phyloP scores from a whole-genome alignment of 2,113 vertebrate genomes.

The Telmatochromis brachygnathus region DNA sequence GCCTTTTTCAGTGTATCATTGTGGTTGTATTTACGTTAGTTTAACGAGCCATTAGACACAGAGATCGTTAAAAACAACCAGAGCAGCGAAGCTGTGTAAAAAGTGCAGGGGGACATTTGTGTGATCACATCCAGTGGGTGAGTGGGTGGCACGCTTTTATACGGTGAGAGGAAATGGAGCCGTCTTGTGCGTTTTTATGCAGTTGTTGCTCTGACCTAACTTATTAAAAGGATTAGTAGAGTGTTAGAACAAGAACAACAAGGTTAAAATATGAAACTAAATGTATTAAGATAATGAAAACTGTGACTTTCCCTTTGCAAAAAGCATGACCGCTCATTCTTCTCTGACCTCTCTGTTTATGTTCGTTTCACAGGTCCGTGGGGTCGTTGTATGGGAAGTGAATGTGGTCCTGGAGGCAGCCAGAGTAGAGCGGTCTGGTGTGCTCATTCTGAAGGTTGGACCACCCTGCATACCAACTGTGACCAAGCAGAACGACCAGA shows the following conservation, averaged over 20 bases:
- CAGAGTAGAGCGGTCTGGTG: constrained; percentile 95
- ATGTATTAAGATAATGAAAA: neutral
- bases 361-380: constrained; percentile 78
- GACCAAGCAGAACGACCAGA: constrained; percentile 75
- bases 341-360: neutral
- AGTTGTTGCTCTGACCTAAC: neutral
- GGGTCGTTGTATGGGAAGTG: constrained; percentile 96
- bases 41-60: neutral
- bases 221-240: neutral
- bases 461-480: constrained; percentile 90
- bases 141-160: neutral
- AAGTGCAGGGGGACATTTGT: neutral
- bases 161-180: neutral
- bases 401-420: constrained; percentile 90
- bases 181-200: neutral
- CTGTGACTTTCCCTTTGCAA: neutral
- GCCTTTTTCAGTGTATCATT: accelerated
- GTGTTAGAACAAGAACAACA: neutral
- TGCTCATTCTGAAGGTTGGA: constrained; percentile 93
- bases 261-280: neutral
- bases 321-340: accelerated
- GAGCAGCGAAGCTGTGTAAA: neutral
- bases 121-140: neutral
- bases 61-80: neutral
- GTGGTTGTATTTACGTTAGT: accelerated